These are phyloP conservation scores for Acarapis woodi DNA, from an alignment of 1,140 invertebrate genomes.

Conservation along the genomic window DNA sequence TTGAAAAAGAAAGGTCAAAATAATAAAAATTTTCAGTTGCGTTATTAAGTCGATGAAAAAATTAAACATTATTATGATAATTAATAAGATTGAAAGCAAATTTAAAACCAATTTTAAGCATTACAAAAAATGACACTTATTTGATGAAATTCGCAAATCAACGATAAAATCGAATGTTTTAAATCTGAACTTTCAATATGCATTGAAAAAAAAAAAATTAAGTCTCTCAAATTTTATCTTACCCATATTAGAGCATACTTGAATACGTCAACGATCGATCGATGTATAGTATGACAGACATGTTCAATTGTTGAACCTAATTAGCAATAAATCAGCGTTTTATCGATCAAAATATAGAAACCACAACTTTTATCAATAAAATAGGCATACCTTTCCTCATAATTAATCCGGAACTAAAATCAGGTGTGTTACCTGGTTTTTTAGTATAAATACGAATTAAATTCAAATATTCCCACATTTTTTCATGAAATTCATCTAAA, in stretches of 20 bases:
- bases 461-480: slow-evolving; percentile 72
- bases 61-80: neutral
- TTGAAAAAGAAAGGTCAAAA: too few relatives aligned
- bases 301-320: slow-evolving; percentile 77
- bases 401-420: too few relatives aligned
- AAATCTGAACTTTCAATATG: too few relatives aligned
- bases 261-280: slow-evolving; percentile 61
- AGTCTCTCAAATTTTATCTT: slow-evolving; percentile 13
- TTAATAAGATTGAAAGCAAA: too few relatives aligned
- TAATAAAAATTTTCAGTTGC: too few relatives aligned
- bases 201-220: slow-evolving; percentile 7
- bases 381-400: slow-evolving; percentile 60
- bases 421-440: slow-evolving; percentile 80
- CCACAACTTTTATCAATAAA: too few relatives aligned
- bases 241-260: slow-evolving; percentile 94
- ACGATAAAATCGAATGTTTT: too few relatives aligned
- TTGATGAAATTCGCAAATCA: too few relatives aligned
- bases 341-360: too few relatives aligned
- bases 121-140: too few relatives aligned
- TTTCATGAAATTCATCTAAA: slow-evolving; percentile 73
- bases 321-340: too few relatives aligned
- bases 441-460: slow-evolving; percentile 93
- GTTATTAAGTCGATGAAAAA: neutral
- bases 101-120: too few relatives aligned
- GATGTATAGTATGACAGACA: slow-evolving; percentile 88